A percentile compares a stretch with the other conserved stretches of the same genome.
Evolutionary conservation across 2,113 vertebrate genomes (phyloP).

Genomic region (Xiphophorus hellerii): DNA sequence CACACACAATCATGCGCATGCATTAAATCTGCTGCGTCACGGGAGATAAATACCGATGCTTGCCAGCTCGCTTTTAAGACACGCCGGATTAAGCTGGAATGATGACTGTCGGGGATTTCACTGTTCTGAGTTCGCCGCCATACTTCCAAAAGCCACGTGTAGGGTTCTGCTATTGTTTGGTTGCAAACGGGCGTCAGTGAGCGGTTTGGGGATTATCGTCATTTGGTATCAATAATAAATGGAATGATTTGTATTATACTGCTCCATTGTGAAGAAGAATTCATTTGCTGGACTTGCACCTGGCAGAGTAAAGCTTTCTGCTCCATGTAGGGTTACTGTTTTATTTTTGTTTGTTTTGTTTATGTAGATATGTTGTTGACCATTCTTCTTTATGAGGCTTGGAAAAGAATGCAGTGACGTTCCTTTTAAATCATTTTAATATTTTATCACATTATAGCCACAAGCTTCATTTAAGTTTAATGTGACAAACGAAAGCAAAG

Average conservation of each 20-base stretch:
- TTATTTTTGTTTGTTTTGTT: not conserved
- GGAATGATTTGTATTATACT: not conserved
- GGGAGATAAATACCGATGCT: constrained; percentile 44
- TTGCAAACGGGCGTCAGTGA: constrained; percentile 9
- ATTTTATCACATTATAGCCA: not conserved
- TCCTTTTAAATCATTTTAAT: not conserved
- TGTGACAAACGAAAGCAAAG: not conserved
- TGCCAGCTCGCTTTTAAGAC: constrained; percentile 38
- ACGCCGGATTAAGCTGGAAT: constrained; percentile 48
- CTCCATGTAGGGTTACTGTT: not conserved
- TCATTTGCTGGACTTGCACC: not conserved
- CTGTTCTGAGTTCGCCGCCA: constrained; percentile 24
- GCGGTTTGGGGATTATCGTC: not conserved
- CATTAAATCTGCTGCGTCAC: constrained; percentile 25
- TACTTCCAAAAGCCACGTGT: constrained; percentile 22
- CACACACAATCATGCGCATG: constrained; percentile 17
- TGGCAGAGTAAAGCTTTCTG: not conserved
- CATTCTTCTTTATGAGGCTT: no score
- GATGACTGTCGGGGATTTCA: constrained; percentile 49
- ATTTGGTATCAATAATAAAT: not conserved
- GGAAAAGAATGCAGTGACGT: no score
- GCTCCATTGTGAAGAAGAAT: not conserved
- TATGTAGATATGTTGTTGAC: not conserved
- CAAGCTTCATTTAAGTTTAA: not conserved
- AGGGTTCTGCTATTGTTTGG: constrained; percentile 30